Evolutionary conservation across 64 coral and sea anemone genomes (phyloP).

Genomic region (Montipora sp.): DNA sequence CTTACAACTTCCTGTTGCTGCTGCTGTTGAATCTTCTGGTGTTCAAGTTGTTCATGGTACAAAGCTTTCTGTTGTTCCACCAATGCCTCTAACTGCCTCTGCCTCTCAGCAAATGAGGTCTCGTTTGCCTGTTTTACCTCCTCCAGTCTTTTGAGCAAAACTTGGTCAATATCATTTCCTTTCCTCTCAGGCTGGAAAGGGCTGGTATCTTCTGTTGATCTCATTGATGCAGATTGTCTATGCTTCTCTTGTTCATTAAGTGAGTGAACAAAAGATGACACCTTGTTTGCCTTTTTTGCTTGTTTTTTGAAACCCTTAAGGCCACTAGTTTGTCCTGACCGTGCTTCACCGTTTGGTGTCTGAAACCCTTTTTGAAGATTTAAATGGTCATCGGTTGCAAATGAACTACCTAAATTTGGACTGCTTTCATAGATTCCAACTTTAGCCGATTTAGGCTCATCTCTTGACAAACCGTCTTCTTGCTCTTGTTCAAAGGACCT

Average conservation of each 20-base stretch:
- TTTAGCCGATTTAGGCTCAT: slow-evolving; percentile 4
- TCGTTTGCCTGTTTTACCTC: slow-evolving; percentile 19
- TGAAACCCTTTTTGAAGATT: neutral
- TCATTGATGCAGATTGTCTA: slow-evolving; percentile 2
- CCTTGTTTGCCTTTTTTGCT: neutral
- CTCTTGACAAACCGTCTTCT: slow-evolving; percentile 58
- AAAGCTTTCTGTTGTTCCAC: slow-evolving; percentile 65
- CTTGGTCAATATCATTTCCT: neutral
- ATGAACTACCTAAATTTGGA: neutral
- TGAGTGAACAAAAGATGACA: slow-evolving; percentile 28
- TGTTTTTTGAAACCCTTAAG: slow-evolving; percentile 5
- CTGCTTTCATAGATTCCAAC: neutral
- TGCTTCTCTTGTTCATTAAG: slow-evolving; percentile 41
- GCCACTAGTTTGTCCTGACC: neutral
- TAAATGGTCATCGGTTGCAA: neutral
- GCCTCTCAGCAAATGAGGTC: slow-evolving; percentile 29
- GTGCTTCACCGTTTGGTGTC: too few relatives aligned
- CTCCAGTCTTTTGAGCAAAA: neutral
- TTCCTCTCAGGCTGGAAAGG: slow-evolving; percentile 1
- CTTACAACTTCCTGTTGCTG: slow-evolving; percentile 62
- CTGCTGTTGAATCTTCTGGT: slow-evolving; percentile 66
- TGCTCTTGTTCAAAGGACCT: slow-evolving; percentile 75
- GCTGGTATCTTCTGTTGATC: neutral
- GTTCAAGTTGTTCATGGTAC: slow-evolving; percentile 63
- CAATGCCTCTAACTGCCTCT: slow-evolving; percentile 58